Evolutionary conservation across 1,140 invertebrate species (phyloP), one percentile per base, ranked within the genome.

Genomic region (Panagrolaimus sp.): DNA sequence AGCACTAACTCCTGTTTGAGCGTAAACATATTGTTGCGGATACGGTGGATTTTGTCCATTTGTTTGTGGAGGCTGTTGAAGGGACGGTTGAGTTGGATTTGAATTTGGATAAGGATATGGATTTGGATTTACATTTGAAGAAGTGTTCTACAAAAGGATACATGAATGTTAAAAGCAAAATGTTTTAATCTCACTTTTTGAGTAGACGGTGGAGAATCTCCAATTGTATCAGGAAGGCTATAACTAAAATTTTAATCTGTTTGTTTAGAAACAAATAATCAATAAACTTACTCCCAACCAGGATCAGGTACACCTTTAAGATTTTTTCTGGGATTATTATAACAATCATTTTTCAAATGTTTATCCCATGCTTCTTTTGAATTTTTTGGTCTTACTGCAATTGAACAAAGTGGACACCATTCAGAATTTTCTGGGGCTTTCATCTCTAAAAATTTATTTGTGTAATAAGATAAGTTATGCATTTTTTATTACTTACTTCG

Each of bases 381-480:
- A 27, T 42, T 46, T 14, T 9, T 14, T 5, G 67, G 63, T 31
- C 43, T 66, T 23, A 69, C 67, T 4, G 57, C 43, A 31, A 14
- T 46, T 16, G 67, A 69, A 66, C 67, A 69, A 38, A 69, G 63
- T 23, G 67, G 67, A 45, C 67, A 69, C 64, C 63, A 69, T 14
- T 66, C 57, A 16, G 67, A 27, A 44, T 51, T 65, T 20, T 42
- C 14, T 20, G 57, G 61, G 11, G 67, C 65, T 14, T 25, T 27
- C 38, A 46, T 64, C 43, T 69, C 47, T 66, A 27, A 11, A 57
- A 57, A 2, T 27, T 25, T 57, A 16, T n/a, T n/a, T n/a, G n/a
- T n/a, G n/a, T n/a, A n/a, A n/a, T 57, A 16, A 20, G 27, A 51
- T 27, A 5, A 66, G 23, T 66, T 25, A 13, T 48, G 16, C n/a